Evolutionary conservation across 2,113 vertebrate species (phyloP).

Genomic region (Rhabdomys dilectus): DNA sequence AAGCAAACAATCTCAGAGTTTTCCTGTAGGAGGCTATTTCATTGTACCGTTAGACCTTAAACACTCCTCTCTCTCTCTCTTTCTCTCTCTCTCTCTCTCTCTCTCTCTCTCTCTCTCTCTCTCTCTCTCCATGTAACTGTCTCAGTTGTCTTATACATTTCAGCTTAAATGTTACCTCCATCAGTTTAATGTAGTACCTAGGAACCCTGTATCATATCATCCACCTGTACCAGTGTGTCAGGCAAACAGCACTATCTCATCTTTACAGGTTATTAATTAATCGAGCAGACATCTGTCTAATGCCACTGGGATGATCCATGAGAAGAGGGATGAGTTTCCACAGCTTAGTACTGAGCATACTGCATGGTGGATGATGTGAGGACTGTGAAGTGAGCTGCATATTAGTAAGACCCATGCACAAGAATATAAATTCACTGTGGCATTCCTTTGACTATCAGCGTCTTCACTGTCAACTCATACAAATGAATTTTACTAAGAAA

Average conservation of each 20-base stretch:
- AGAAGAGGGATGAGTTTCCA: background rate
- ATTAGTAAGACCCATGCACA: too few species aligned
- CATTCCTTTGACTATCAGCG: background rate
- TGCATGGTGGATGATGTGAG: background rate
- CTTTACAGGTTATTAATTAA: background rate
- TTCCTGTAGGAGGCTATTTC: background rate
- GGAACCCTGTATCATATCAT: background rate
- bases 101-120: background rate
- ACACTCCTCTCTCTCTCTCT: background rate
- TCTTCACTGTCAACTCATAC: background rate
- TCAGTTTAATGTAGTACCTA: background rate
- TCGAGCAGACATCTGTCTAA: background rate
- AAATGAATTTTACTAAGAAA: background rate
- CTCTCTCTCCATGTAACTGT: background rate
- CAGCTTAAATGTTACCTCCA: background rate
- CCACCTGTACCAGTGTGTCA: background rate
- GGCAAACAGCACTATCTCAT: background rate
- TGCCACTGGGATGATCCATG: background rate
- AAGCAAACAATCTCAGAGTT: background rate
- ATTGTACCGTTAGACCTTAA: background rate
- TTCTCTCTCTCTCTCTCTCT: background rate
- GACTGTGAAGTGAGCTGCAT: background rate
- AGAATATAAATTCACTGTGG: background rate
- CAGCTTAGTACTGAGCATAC: background rate
- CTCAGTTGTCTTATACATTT: background rate